Evolutionary conservation across 2,113 vertebrate genomes (phyloP).

Genomic region (Ammodramus savannarum): DNA sequence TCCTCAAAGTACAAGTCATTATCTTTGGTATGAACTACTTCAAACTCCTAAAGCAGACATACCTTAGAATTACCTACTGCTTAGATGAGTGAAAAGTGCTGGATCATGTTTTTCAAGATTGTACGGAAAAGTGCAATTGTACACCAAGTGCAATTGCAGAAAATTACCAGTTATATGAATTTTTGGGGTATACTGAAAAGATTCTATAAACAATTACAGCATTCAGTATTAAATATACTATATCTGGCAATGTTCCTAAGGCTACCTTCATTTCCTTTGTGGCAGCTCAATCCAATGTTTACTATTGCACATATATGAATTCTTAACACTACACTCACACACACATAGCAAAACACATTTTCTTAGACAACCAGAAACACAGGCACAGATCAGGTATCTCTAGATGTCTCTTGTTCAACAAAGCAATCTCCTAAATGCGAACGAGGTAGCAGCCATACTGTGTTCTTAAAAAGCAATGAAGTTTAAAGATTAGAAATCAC

Average conservation of each 20-base stretch:
- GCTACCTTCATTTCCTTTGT: not conserved
- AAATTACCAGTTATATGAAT: not conserved
- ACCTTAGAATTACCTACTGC: not conserved
- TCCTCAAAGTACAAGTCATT: not conserved
- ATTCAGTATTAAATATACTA: not conserved
- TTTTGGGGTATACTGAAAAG: not conserved
- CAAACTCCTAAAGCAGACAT: not conserved
- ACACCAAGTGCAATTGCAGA: not conserved
- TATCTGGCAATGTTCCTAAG: not conserved
- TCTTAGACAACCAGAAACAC: not conserved
- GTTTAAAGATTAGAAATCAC: not conserved
- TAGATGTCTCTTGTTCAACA: not conserved
- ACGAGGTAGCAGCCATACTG: not conserved
- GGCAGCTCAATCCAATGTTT: not conserved
- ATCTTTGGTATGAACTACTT: not conserved
- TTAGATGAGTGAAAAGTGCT: not conserved
- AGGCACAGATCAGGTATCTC: not conserved
- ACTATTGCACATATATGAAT: not conserved
- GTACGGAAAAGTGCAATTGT: fast-evolving
- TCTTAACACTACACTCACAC: not conserved
- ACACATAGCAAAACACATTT: not conserved
- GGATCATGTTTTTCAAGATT: fast-evolving
- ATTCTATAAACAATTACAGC: not conserved
- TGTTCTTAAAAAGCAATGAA: not conserved
- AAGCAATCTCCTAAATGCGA: not conserved